Evolutionary conservation across 2,888 invertebrate genomes (phyloP), one percentile per base, ranked within the genome.

Genomic region (Automeris io): DNA sequence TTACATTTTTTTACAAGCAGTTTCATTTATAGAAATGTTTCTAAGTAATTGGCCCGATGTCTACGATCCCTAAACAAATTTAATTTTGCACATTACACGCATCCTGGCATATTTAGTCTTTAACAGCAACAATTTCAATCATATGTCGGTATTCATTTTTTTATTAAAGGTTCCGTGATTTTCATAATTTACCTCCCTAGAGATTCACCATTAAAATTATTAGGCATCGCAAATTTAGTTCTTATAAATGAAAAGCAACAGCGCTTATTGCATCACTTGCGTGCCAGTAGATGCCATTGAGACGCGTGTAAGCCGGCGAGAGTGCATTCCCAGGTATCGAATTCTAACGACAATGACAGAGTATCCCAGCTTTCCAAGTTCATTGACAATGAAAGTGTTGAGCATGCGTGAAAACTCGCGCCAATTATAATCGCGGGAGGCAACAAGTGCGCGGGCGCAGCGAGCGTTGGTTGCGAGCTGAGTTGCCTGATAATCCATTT

Each of bases 361-460:
- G 66, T 77, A 79, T 75, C 80, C 72, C 76, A 77, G 82, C 85
- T 86, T 83, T 83, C 81, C 79, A 83, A 83, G 85, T 85, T 86
- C 85, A 83, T 74, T 83, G 83, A 78, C 83, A 85, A 85, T 66
- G 85, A 86, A 82, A 86, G 85, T 85, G 71, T 69, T 64, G 71
- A 63, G 70, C 70, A 69, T 74, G 77, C 78, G 81, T 83, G 83
- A 79, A 82, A 83, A 79, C 75, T 77, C 67, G 72, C 70, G 70
- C 66, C 71, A 71, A 76, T 74, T 77, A 73, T 48, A 54, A 59
- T 56, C 57, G 56, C 54, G 42, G 50, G 47, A 34, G 45, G 41
- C 25, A 39, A 25, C 40, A 45, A 32, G 39, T 35, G 42, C 36
- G 39, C 39, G 38, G 37, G 51, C 42, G 51, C 45, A 46, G 55